A percentile compares a stretch with the other conserved stretches of the same genome.
phyloP scores from a whole-genome alignment of 2,888 invertebrate genomes.

The Dichetophora obliterata region DNA sequence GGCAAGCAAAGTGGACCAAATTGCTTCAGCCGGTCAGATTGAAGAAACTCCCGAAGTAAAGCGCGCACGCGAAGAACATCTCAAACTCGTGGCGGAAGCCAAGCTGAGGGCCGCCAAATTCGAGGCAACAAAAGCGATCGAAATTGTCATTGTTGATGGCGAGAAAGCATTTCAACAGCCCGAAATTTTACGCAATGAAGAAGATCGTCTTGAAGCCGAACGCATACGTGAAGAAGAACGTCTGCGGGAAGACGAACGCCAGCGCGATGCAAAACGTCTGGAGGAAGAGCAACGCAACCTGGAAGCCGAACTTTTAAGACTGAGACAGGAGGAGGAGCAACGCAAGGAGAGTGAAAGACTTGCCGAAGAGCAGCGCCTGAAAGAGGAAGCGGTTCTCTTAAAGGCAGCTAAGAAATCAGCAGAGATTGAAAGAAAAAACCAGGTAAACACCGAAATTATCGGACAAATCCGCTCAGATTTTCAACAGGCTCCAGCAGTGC shows the following conservation, averaged over 20 bases:
- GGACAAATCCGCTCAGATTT: not conserved
- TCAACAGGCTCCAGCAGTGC: not conserved
- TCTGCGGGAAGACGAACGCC: slow-evolving; percentile 51
- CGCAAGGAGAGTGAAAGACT: slow-evolving; percentile 50
- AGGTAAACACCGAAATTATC: not conserved
- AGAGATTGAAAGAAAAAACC: not conserved
- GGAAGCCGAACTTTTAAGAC: slow-evolving; percentile 51
- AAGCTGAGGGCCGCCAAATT: slow-evolving; percentile 4
- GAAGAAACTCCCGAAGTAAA: slow-evolving; percentile 56
- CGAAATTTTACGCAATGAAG: slow-evolving; percentile 54
- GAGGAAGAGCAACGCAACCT: slow-evolving; percentile 53
- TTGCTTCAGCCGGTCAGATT: too few species aligned
- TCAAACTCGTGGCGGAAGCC: slow-evolving; percentile 35
- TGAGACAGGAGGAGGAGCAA: slow-evolving; percentile 50
- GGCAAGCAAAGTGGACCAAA: not conserved
- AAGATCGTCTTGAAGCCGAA: slow-evolving; percentile 49
- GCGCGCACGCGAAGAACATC: slow-evolving; percentile 58
- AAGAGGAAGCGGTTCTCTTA: slow-evolving; percentile 41
- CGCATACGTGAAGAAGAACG: slow-evolving; percentile 53
- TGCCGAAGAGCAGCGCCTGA: slow-evolving; percentile 44
- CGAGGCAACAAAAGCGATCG: too few species aligned
- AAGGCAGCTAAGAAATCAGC: not conserved
- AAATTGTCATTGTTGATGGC: too few species aligned
- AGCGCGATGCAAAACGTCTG: slow-evolving; percentile 50
- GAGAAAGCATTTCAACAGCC: slow-evolving; percentile 45